Percentiles rank a stretch among this genome's conserved stretches.
These are phyloP conservation scores for Condylura cristata DNA, from an alignment of 2,113 vertebrate species.

Conservation along the genomic window DNA sequence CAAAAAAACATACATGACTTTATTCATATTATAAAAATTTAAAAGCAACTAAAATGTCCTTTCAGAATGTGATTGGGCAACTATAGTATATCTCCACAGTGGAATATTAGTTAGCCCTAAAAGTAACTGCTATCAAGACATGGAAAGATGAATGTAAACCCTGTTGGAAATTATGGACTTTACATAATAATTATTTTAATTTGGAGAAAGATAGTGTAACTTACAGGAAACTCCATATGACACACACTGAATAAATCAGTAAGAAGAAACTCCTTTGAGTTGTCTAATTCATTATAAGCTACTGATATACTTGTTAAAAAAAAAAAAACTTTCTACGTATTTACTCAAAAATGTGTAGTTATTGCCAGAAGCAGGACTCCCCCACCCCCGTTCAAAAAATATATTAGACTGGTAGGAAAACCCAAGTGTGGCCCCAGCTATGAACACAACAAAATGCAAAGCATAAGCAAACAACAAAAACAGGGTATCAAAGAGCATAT, in stretches of 20 bases:
- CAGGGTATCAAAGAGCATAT: not conserved
- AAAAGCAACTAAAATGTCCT: not conserved
- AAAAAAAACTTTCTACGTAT: not conserved
- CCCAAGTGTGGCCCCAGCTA: rapidly evolving
- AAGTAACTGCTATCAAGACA: not conserved
- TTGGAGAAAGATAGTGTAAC: not conserved
- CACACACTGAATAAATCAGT: too few species aligned
- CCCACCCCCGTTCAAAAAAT: not conserved
- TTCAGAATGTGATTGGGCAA: not conserved
- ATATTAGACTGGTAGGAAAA: not conserved
- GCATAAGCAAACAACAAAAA: not conserved
- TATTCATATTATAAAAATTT: not conserved
- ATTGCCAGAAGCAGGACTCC: not conserved
- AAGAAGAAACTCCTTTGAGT: not conserved
- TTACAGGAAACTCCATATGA: not conserved
- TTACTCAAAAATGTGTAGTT: not conserved
- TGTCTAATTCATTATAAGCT: not conserved
- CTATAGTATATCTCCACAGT: not conserved
- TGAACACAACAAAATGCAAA: not conserved
- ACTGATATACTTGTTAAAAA: not conserved
- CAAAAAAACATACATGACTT: not conserved
- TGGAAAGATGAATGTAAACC: not conserved
- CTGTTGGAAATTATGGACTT: not conserved
- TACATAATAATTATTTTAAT: not conserved
- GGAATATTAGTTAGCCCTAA: not conserved